A percentile compares a stretch with the other conserved stretches of the same genome.
Evolutionary conservation across 2,113 vertebrate species (phyloP).

Genomic region (Hippocampus zosterae): DNA sequence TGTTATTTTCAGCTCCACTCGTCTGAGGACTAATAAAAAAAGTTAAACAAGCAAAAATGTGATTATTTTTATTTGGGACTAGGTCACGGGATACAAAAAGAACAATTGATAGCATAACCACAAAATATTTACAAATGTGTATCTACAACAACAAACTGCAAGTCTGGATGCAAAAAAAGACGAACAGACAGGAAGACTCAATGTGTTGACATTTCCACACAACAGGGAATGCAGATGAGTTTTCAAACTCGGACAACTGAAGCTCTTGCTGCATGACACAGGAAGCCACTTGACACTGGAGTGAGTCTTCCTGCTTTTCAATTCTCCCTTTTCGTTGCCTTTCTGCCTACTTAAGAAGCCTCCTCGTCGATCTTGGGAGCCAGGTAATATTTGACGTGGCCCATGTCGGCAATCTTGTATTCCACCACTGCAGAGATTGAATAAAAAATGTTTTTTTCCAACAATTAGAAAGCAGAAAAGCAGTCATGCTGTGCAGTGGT

Average conservation of each 20-base stretch:
- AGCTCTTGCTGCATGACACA: slow-evolving; percentile 8
- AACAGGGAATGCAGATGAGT: neutral
- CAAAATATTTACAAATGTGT: slow-evolving; percentile 68
- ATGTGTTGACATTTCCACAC: neutral
- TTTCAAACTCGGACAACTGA: slow-evolving; percentile 9
- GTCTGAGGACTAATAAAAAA: neutral
- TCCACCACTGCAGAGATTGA: slow-evolving; percentile 81
- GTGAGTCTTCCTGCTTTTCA: slow-evolving; percentile 15
- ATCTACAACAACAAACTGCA: slow-evolving; percentile 62
- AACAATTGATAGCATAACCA: slow-evolving; percentile 35
- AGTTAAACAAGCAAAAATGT: slow-evolving; percentile 20
- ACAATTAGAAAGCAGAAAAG: neutral
- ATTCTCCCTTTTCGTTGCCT: slow-evolving; percentile 12
- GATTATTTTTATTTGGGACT: slow-evolving; percentile 54
- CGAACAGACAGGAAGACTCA: neutral
- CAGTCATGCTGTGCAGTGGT: neutral
- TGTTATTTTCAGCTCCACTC: neutral
- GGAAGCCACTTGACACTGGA: slow-evolving; percentile 8
- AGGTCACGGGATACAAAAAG: slow-evolving; percentile 56
- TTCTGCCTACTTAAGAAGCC: slow-evolving; percentile 71
- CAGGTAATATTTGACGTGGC: slow-evolving; percentile 95
- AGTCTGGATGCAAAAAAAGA: slow-evolving; percentile 4
- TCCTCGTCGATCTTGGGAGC: slow-evolving; percentile 98
- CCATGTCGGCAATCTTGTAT: slow-evolving; percentile 99
- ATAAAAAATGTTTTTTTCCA: neutral